Base-by-base conservation (phyloP, 2,888 invertebrate species). In the Campoplex nolae region DNA sequence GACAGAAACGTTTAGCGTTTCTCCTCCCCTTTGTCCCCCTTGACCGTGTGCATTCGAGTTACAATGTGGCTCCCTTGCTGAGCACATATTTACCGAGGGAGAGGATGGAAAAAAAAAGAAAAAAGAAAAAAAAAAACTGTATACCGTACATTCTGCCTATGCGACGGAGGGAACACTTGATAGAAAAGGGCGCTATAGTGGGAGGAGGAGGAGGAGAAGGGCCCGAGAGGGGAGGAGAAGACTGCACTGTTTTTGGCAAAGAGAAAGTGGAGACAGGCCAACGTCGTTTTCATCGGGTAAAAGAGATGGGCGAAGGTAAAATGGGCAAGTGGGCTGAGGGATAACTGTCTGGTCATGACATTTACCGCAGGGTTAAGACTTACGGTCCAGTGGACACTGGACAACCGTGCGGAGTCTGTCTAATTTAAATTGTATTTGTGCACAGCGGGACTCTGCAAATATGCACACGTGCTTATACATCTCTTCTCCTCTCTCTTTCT, bases 381-480 rank as follows among this genome's bases (percentile, higher is more conserved):
- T 89, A 92, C 92, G 90, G 89, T 90, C 88, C 88, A 86, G 84
- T 84, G 85, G 89, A 83, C 89, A 90, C 89, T 86, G 68, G 84
- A 58, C 84, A 86, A 87, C 88, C 23, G 23, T 23, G 85, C 81
- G 86, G 83, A 84, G 88, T 88, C 87, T 88, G 88, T 90, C 90
- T 91, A 91, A 92, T 92, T 92, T 92, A 90, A 92, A 92, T 91
- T 92, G 90, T 91, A 92, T 90, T 90, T 89, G 89, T 85, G 81
- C 79, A 82, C 86, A 84, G 85, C 84, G 65, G 78, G 85, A 58
- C 65, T 68, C 77, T 79, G 58, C 85, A 84, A 74, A 76, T 87
- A 78, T 80, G 28, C 88, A 79, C 82, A 71, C 42, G 76, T 71
- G 74, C 38, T 75, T 81, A n/a, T 58, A 38, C 32, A 18, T 45